Percentiles rank a stretch among this genome's conserved stretches.
Evolutionary conservation across 2,888 invertebrate species (phyloP).

Genomic region (Amphipoea lucens): DNA sequence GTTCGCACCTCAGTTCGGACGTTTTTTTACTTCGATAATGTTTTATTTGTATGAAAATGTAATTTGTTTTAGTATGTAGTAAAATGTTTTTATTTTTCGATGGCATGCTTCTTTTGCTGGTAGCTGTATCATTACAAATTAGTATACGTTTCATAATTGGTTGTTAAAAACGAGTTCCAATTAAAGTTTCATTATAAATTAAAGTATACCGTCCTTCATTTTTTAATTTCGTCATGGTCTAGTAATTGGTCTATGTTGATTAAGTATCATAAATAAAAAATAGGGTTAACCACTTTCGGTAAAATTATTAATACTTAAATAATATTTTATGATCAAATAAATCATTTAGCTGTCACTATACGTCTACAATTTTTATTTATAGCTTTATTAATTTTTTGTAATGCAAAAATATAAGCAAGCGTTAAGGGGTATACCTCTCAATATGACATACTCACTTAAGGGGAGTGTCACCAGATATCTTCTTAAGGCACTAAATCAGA

Average conservation of each 20-base stretch:
- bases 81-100: slow-evolving; percentile 19
- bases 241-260: background rate
- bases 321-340: slow-evolving; percentile 37
- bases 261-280: slow-evolving; percentile 15
- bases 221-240: background rate
- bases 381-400: slow-evolving; percentile 49
- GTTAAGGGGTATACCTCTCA: slow-evolving; percentile 46
- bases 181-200: slow-evolving; percentile 27
- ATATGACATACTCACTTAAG: slow-evolving; percentile 60
- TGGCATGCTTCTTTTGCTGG: background rate
- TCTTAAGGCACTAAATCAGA: slow-evolving; percentile 81
- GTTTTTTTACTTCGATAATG: slow-evolving; percentile 52
- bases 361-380: slow-evolving; percentile 52
- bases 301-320: slow-evolving; percentile 23
- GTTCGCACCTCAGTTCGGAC: slow-evolving; percentile 53
- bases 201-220: background rate
- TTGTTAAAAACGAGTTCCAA: slow-evolving; percentile 18
- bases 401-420: slow-evolving; percentile 24
- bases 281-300: background rate
- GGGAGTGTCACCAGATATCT: slow-evolving; percentile 70
- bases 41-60: slow-evolving; percentile 53
- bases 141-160: slow-evolving; percentile 23
- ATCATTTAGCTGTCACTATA: slow-evolving; percentile 39
- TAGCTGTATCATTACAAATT: slow-evolving; percentile 15
- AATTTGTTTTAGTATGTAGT: slow-evolving; percentile 22